A percentile compares a stretch with the other conserved stretches of the same genome.
Evolutionary conservation across 2,113 vertebrate genomes (phyloP).

Genomic region (Nipponia nippon): DNA sequence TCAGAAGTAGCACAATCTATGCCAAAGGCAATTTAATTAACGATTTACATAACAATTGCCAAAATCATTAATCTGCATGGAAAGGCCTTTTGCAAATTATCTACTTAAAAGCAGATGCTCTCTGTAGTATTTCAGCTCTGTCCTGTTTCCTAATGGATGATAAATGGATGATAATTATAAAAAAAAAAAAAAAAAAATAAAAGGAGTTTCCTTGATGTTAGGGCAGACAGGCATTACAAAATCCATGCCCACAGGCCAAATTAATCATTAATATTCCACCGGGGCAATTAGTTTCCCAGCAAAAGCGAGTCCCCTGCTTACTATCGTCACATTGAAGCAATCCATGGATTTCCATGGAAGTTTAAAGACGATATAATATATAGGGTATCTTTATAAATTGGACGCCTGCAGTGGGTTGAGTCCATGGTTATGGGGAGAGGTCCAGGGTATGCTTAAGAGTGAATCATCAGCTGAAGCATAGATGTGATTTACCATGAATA

Average conservation of each 20-base stretch:
- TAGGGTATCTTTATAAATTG: background rate
- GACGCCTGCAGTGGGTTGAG: background rate
- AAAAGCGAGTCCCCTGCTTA: background rate
- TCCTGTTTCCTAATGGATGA: background rate
- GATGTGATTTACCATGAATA: background rate
- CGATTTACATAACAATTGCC: conserved; percentile 35
- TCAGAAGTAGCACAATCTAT: background rate
- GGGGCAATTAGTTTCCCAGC: background rate
- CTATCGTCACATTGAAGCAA: fast-evolving
- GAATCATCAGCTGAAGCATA: background rate
- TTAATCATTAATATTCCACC: background rate
- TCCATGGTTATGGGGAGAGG: background rate
- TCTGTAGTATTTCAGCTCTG: background rate
- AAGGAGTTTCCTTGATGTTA: background rate
- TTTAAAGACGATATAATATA: background rate
- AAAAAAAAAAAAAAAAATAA: background rate
- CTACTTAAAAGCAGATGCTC: background rate
- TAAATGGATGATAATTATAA: background rate
- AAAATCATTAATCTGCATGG: background rate
- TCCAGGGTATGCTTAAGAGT: background rate
- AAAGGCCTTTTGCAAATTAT: background rate
- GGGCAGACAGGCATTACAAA: background rate
- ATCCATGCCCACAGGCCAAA: background rate
- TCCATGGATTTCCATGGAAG: background rate
- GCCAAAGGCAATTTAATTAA: conserved; percentile 18